Evolutionary conservation across 2,113 vertebrate species (phyloP).

Genomic region (Peromyscus californicus): DNA sequence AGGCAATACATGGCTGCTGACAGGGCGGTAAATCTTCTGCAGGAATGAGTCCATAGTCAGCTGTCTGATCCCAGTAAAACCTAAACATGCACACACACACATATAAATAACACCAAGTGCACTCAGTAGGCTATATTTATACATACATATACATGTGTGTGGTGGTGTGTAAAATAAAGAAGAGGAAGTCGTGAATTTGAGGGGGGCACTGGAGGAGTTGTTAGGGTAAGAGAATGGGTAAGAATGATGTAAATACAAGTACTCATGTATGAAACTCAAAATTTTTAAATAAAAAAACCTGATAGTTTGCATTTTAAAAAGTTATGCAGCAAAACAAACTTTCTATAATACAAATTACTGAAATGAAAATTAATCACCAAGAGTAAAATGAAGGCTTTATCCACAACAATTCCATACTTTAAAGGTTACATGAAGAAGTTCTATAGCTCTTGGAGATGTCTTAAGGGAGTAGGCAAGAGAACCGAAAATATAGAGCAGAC

Average conservation of each 20-base stretch:
- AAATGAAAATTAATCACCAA: conserved; percentile 45
- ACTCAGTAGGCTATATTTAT: not conserved
- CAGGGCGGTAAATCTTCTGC: not conserved
- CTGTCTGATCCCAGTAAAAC: not conserved
- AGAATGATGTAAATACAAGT: not conserved
- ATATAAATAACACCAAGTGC: not conserved
- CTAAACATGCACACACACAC: too few relatives aligned
- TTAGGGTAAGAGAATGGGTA: not conserved
- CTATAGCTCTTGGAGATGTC: not conserved
- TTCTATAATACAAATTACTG: conserved; percentile 49
- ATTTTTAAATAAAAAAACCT: not conserved
- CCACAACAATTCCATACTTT: conserved; percentile 48
- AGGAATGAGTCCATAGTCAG: too few relatives aligned
- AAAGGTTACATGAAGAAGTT: conserved; percentile 41
- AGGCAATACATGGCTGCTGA: not conserved
- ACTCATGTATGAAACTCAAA: not conserved
- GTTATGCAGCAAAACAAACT: conserved; percentile 1
- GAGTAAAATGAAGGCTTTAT: conserved; percentile 62
- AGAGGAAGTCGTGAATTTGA: not conserved
- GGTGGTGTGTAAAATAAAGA: not conserved
- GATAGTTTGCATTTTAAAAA: not conserved
- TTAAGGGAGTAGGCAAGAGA: conserved; percentile 35
- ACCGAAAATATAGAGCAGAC: conserved; percentile 47
- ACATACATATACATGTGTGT: rapidly evolving
- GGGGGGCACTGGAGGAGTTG: not conserved